Evolutionary conservation across 2,113 vertebrate genomes (phyloP).

Genomic region (Otolemur garnettii): DNA sequence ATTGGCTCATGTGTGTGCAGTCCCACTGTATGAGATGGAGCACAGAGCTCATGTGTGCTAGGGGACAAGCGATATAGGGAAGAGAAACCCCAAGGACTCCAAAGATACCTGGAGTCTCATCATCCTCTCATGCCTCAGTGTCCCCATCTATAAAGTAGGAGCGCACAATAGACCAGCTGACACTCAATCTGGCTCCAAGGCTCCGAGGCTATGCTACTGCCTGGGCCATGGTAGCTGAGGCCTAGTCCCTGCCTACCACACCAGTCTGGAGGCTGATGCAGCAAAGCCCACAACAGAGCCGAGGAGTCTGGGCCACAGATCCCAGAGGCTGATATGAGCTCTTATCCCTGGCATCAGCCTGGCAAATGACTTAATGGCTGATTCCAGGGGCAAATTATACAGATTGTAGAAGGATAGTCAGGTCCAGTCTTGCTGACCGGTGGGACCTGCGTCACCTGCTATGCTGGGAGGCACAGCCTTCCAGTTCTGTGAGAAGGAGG

Average conservation of each 20-base stretch:
- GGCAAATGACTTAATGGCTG: slow-evolving; percentile 73
- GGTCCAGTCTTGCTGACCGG: slow-evolving; percentile 68
- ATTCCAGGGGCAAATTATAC: slow-evolving; percentile 78
- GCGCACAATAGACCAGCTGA: neutral
- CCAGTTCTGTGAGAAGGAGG: neutral
- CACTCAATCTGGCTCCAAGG: neutral
- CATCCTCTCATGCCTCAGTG: neutral
- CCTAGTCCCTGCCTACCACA: neutral
- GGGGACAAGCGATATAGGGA: neutral
- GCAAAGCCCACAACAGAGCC: slow-evolving; percentile 69
- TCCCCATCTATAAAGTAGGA: neutral
- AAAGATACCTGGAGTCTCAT: neutral
- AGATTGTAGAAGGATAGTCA: slow-evolving; percentile 24
- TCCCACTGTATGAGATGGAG: neutral
- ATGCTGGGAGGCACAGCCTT: neutral
- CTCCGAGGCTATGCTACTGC: neutral
- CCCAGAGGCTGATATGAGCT: slow-evolving; percentile 66
- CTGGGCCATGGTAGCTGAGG: neutral
- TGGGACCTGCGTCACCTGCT: slow-evolving; percentile 49
- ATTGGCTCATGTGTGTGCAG: too few relatives aligned
- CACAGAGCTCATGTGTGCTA: neutral
- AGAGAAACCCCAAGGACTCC: neutral
- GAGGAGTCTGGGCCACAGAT: slow-evolving; percentile 77
- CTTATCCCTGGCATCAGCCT: slow-evolving; percentile 73
- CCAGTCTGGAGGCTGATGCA: slow-evolving; percentile 65